Base-by-base conservation (phyloP, 2,888 invertebrate genomes). In the Zygothrica quintamaculata region DNA sequence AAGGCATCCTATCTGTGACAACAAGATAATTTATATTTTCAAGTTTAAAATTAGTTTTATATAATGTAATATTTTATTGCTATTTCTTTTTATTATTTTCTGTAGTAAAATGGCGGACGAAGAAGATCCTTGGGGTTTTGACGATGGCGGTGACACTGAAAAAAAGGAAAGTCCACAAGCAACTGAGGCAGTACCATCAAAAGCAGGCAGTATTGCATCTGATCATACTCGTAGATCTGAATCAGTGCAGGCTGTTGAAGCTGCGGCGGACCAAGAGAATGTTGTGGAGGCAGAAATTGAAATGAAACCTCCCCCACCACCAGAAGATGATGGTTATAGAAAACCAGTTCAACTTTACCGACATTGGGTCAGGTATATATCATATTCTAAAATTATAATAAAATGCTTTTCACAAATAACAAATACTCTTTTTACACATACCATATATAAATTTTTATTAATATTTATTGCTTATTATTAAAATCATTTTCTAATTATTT, bases 311-410 rank as follows among this genome's bases (percentile, higher is more conserved):
- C 90, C 88, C 48, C 90, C 91, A 46, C 88, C 90, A 31, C 89
- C 88, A 88, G 90, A 92, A 91, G 89, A 92, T 72, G 93, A 94
- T 78, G 94, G 94, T 64, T 92, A 93, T 25, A 92, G 93, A 76
- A 94, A 93, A 82, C 93, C 95, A 80, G 92, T 96, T 53, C 92
- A 95, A 72, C 95, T 94, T 62, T 91, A 91, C 92, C 94, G 93
- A 89, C 96, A 96, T 89, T 97, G 96, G 96, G 95, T 95, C 88
- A 94, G 96, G 93, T 95, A 91, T 88, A 68, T 22, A 22, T 22
- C 18, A 22, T 22, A 22, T 22, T 22, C 18, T 22, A 2, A 22
- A 5, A 22, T 5, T 22, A 5, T 22, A 5, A 22, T 2, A 2
- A 22, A 22, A 22, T 22, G 18, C n/a, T n/a, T n/a, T n/a, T n/a